A percentile compares a stretch with the other conserved stretches of the same genome.
Conservation (phyloP, 1,140 invertebrate genomes). For the Acyrthosiphon pisum region DNA sequence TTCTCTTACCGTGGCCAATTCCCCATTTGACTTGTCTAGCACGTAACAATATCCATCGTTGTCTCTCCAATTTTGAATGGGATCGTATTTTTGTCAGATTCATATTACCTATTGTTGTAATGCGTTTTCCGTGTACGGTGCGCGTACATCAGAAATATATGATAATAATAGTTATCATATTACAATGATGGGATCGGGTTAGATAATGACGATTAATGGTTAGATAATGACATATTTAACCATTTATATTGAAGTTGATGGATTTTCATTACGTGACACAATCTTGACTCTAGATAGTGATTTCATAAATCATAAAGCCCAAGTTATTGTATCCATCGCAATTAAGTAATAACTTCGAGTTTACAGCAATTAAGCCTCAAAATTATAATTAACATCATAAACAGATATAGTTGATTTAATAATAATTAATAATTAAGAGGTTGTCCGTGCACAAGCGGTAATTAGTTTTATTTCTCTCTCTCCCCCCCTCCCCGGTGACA, state of each 20-base stretch:
- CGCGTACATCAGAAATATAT: neutral
- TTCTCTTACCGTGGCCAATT: neutral
- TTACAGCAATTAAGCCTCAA: neutral
- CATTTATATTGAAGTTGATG: neutral
- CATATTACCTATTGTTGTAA: neutral
- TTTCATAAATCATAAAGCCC: neutral
- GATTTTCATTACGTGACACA: neutral
- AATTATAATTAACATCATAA: neutral
- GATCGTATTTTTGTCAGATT: neutral
- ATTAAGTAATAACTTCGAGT: neutral
- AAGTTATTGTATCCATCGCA: neutral
- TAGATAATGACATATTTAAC: neutral
- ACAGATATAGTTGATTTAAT: too few species aligned
- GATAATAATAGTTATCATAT: neutral
- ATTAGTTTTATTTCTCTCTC: too few species aligned
- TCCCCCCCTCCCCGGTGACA: too few species aligned
- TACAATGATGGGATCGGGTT: neutral
- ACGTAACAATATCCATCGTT: neutral
- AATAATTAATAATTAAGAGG: neutral
- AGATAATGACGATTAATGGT: neutral
- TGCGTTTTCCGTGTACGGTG: neutral
- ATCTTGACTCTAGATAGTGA: neutral
- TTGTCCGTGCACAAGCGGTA: neutral
- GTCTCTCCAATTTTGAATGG: neutral
- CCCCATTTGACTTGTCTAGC: neutral